Evolutionary conservation across 2,113 vertebrate genomes (phyloP).

Genomic region (Lophura nycthemera): DNA sequence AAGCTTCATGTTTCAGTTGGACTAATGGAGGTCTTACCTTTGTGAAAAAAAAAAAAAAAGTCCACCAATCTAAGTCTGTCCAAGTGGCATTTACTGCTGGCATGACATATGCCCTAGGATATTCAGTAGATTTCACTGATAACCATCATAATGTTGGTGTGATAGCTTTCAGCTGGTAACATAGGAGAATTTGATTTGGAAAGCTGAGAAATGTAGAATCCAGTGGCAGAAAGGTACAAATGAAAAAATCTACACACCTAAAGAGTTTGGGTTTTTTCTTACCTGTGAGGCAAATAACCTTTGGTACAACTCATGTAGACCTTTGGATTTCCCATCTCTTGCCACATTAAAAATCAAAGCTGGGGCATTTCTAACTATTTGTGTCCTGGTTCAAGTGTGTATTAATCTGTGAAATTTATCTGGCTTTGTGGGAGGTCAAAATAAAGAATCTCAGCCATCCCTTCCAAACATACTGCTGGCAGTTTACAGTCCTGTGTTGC

Average conservation of each 20-base stretch:
- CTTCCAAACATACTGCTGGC: background rate
- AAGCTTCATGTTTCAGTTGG: background rate
- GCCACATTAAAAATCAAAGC: background rate
- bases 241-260: background rate
- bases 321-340: background rate
- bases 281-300: background rate
- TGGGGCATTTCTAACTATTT: background rate
- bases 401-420: background rate
- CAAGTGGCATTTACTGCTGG: background rate
- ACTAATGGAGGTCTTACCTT: background rate
- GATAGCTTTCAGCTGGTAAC: no score
- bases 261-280: background rate
- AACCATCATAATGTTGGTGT: no score
- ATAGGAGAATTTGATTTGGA: no score
- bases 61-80: background rate
- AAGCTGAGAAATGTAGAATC: no score
- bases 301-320: background rate
- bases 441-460: background rate
- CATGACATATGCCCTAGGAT: accelerated
- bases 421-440: background rate
- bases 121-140: background rate
- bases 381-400: background rate
- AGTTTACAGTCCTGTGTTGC: background rate
- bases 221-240: background rate
- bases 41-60: background rate